These are phyloP conservation scores for Cerastis rubricosa DNA, from an alignment of 2,888 invertebrate genomes.

Conservation along the genomic window DNA sequence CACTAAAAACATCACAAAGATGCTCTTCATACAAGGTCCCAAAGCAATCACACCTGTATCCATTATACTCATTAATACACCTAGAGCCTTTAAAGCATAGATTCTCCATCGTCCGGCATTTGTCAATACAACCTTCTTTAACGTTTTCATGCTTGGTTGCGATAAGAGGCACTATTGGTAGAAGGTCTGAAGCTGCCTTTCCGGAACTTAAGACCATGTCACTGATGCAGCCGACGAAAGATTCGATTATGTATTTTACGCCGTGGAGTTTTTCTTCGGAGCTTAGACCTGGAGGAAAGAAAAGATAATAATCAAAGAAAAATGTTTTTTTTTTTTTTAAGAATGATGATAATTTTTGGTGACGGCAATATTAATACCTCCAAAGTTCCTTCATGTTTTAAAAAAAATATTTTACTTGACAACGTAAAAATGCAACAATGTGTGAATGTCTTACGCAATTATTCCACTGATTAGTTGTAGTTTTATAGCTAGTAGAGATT, in stretches of 20 bases:
- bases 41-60: constrained; percentile 97
- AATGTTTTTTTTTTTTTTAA: background rate
- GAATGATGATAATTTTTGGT: too few relatives aligned
- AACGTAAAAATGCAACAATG: background rate
- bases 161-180: constrained; percentile 95
- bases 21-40: constrained; percentile 98
- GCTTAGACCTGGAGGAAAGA: constrained; percentile 92
- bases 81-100: constrained; percentile 96
- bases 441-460: background rate
- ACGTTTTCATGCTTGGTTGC: constrained; percentile 97
- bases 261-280: constrained; percentile 97
- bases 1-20: constrained; percentile 97
- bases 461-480: constrained; percentile 2
- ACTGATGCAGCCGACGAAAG: constrained; percentile 97
- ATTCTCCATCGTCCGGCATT: constrained; percentile 95
- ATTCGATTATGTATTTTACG: constrained; percentile 97
- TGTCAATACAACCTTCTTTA: constrained; percentile 96
- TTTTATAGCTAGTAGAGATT: constrained; percentile 5
- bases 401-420: background rate
- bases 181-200: constrained; percentile 95
- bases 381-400: background rate
- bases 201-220: constrained; percentile 96
- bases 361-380: background rate
- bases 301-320: too few relatives aligned
- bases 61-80: constrained; percentile 98